Percentiles rank a stretch among this genome's conserved stretches.
Conservation (phyloP, 64 coral and sea anemone species). For the Astreopora myriophthalma region DNA sequence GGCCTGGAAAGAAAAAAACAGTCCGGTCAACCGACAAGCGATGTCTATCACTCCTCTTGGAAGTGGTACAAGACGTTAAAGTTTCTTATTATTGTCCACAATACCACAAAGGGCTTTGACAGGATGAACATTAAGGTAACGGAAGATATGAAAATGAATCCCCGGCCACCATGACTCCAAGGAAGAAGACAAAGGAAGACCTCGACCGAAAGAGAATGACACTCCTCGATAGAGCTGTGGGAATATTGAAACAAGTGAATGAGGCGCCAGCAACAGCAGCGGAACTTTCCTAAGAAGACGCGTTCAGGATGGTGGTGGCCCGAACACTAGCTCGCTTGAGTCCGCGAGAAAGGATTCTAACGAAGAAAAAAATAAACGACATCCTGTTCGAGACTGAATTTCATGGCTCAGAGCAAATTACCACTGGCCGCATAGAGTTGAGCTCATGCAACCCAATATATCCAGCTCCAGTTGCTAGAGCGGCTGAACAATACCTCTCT, state of each 20-base stretch:
- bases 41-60: slow-evolving; percentile 6
- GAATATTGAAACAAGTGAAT: slow-evolving; percentile 27
- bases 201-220: neutral
- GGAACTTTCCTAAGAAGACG: neutral
- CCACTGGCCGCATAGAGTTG: neutral
- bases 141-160: neutral
- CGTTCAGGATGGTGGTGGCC: neutral
- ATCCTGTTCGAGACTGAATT: slow-evolving; percentile 41
- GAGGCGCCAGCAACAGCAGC: slow-evolving; percentile 5
- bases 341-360: slow-evolving; percentile 2
- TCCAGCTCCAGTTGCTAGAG: slow-evolving; percentile 9
- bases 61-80: neutral
- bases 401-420: slow-evolving; percentile 31
- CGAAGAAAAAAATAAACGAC: neutral
- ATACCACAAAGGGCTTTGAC: neutral
- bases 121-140: neutral
- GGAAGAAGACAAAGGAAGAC: slow-evolving; percentile 3
- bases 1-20: neutral
- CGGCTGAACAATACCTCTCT: neutral
- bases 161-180: neutral
- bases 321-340: neutral
- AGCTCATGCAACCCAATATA: slow-evolving; percentile 4
- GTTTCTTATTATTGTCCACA: neutral
- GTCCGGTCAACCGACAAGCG: neutral
- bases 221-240: slow-evolving; percentile 19